These are phyloP conservation scores for Sciurus carolinensis DNA, from an alignment of 2,797 vertebrate genomes.

Conservation along the genomic window DNA sequence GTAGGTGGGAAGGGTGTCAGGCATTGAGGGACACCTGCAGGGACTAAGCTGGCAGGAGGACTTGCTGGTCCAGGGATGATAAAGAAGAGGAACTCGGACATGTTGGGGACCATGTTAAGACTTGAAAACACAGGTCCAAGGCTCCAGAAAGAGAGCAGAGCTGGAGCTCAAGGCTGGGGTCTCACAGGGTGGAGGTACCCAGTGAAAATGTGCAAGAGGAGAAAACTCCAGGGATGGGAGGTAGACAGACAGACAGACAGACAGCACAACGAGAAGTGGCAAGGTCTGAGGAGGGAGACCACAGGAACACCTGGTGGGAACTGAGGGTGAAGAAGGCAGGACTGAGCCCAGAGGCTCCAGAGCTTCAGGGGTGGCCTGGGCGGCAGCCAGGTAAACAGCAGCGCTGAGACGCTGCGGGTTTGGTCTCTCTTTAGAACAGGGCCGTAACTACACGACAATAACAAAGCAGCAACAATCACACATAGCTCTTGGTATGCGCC, in stretches of 20 bases:
- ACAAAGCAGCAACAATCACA: background rate
- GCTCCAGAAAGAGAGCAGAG: background rate
- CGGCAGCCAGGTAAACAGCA: background rate
- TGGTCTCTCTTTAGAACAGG: background rate
- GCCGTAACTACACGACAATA: background rate
- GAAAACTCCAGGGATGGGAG: background rate
- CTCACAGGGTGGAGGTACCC: background rate
- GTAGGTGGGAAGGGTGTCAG: background rate
- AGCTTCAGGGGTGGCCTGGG: background rate
- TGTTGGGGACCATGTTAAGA: background rate
- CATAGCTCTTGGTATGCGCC: background rate
- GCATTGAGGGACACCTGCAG: background rate
- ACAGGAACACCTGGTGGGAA: background rate
- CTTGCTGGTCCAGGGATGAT: background rate
- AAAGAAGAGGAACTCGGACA: background rate
- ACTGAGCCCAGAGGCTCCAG: background rate
- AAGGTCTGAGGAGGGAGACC: background rate
- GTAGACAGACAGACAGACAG: background rate
- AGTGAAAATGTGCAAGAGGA: background rate
- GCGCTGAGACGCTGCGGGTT: background rate
- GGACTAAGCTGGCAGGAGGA: background rate
- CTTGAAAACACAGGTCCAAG: background rate
- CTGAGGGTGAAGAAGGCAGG: too few species aligned
- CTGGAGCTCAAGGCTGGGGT: background rate
- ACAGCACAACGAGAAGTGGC: background rate